A percentile compares a stretch with the other conserved stretches of the same genome.
phyloP scores from a whole-genome alignment of 2,797 vertebrate genomes.

The Melanitta fusca region DNA sequence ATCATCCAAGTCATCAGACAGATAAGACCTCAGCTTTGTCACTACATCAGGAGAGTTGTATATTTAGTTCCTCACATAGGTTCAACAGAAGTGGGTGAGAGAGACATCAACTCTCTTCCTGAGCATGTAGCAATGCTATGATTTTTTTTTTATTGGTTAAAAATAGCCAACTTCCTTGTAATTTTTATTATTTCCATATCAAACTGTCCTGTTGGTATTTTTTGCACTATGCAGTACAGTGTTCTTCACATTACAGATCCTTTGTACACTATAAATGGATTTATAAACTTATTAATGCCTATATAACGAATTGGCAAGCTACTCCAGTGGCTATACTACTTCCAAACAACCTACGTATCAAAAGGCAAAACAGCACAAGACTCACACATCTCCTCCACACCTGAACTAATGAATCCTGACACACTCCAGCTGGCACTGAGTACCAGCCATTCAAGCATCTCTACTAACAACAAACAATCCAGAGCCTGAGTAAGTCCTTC shows the following conservation, averaged over 20 bases:
- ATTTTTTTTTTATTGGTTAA: not conserved
- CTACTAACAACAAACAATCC: not conserved
- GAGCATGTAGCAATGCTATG: fast-evolving
- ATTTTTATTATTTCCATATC: not conserved
- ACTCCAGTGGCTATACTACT: not conserved
- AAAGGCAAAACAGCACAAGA: not conserved
- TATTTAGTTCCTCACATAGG: not conserved
- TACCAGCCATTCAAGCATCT: not conserved
- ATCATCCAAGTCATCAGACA: not conserved
- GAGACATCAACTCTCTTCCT: not conserved
- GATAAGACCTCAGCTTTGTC: not conserved
- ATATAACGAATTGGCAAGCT: not conserved
- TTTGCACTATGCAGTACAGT: not conserved
- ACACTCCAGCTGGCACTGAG: not conserved
- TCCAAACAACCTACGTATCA: not conserved
- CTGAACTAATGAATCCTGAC: not conserved
- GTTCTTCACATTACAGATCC: not conserved
- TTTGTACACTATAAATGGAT: not conserved
- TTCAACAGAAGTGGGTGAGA: not conserved
- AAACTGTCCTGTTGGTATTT: not conserved
- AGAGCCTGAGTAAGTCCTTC: not conserved
- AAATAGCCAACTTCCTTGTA: not conserved
- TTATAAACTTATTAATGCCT: fast-evolving
- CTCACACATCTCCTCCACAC: not conserved
- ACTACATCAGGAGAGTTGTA: not conserved